Percentiles rank a stretch among this genome's conserved stretches.
phyloP scores from a whole-genome alignment of 2,888 invertebrate species.

The Agelastica alni region DNA sequence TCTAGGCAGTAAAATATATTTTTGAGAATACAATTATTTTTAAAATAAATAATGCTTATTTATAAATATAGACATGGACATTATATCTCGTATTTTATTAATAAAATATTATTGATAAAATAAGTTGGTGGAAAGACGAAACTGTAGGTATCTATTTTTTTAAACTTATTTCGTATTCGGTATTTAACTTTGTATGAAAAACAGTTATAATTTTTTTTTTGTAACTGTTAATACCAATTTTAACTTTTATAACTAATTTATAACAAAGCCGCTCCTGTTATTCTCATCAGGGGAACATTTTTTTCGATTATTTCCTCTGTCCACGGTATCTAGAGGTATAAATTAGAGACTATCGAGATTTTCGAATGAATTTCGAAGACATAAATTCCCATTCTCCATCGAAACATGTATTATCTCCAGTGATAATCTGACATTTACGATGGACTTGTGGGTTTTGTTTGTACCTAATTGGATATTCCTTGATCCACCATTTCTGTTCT shows the following conservation, averaged over 20 bases:
- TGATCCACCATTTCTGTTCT: slow-evolving; percentile 10
- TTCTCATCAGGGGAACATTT: slow-evolving; percentile 11
- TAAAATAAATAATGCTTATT: too few species aligned
- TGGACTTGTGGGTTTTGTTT: slow-evolving; percentile 29
- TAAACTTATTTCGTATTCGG: not conserved
- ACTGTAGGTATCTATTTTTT: not conserved
- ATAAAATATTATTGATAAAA: too few species aligned
- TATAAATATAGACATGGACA: too few species aligned
- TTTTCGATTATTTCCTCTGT: slow-evolving; percentile 16
- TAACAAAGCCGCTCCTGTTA: not conserved
- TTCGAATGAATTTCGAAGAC: slow-evolving; percentile 17
- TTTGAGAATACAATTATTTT: too few species aligned
- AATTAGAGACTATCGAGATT: slow-evolving; percentile 25
- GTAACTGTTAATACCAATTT: too few species aligned
- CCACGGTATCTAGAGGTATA: slow-evolving; percentile 23
- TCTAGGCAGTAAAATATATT: too few species aligned
- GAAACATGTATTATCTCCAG: slow-evolving; percentile 13
- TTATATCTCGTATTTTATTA: too few species aligned
- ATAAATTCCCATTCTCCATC: slow-evolving; percentile 18
- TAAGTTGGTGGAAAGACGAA: too few species aligned
- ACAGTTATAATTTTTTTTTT: not conserved
- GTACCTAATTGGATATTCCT: slow-evolving; percentile 28
- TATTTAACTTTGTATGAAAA: not conserved
- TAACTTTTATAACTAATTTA: too few species aligned
- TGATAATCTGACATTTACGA: slow-evolving; percentile 28